Conservation (phyloP, 2,113 vertebrate species). For the Corythoichthys haematopterus region DNA sequence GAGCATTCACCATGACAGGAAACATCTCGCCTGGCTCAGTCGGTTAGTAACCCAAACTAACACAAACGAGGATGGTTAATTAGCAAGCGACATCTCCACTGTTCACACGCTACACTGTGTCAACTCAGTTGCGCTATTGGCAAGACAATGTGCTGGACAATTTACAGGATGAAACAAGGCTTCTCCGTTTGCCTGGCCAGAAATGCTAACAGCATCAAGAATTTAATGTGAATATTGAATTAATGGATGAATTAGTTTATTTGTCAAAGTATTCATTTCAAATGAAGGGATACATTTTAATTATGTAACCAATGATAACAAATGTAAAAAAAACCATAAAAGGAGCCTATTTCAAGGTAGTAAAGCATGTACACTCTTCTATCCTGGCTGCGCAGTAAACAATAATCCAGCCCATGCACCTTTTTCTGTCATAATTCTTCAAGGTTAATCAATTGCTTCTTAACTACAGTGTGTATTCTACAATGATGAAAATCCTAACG, state of each 20-base stretch:
- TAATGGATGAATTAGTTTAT: background rate
- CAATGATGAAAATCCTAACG: no score
- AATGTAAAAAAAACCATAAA: no score
- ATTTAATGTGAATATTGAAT: background rate
- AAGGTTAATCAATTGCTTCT: no score
- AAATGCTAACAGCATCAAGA: background rate
- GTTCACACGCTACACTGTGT: constrained; percentile 5
- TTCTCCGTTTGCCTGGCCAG: background rate
- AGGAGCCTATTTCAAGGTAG: no score
- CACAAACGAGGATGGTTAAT: background rate
- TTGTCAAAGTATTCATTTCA: no score
- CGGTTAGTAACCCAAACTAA: background rate
- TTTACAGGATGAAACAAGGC: background rate
- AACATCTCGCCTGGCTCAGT: constrained; percentile 1
- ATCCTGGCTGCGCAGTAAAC: no score
- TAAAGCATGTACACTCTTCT: no score
- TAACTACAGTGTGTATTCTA: no score
- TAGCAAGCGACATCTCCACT: constrained; percentile 2
- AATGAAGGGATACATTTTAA: no score
- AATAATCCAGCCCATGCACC: no score
- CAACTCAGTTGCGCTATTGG: background rate
- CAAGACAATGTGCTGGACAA: background rate
- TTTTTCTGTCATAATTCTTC: no score
- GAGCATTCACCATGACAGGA: background rate
- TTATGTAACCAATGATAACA: no score